Evolutionary conservation across 2,797 vertebrate species (phyloP).

Genomic region (Sarcoramphus papa): DNA sequence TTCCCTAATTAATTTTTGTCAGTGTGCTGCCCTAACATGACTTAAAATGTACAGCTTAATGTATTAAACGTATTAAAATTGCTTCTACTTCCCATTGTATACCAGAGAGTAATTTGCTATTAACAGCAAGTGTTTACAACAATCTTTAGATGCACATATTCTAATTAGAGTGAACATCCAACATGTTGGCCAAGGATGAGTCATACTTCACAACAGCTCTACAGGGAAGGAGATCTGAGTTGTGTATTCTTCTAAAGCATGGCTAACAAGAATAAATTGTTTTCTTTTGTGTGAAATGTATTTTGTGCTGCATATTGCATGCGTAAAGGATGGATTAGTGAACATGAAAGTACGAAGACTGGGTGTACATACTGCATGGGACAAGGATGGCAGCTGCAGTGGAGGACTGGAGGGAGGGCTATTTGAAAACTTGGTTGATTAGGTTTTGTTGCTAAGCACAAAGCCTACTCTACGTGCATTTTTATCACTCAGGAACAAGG

Average conservation of each 20-base stretch:
- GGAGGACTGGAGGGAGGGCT: not conserved
- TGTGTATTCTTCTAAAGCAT: conserved; percentile 25
- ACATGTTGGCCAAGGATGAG: conserved; percentile 23
- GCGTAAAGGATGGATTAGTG: not conserved
- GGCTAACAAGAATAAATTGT: not conserved
- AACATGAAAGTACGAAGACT: not conserved
- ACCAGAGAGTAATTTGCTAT: not conserved
- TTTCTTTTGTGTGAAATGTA: conserved; percentile 6
- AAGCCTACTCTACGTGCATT: conserved; percentile 48
- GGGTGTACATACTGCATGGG: not conserved
- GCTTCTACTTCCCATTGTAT: not conserved
- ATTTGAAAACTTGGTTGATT: conserved; percentile 12
- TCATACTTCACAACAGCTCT: conserved; percentile 23
- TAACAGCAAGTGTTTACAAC: conserved; percentile 16
- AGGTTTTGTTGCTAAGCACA: conserved; percentile 56
- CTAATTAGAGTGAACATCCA: conserved; percentile 51
- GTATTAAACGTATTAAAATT: not conserved
- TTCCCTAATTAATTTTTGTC: conserved; percentile 29
- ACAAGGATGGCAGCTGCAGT: not conserved
- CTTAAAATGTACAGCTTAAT: conserved; percentile 33
- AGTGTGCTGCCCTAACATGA: not conserved
- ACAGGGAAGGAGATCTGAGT: conserved; percentile 13
- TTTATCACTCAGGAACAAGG: conserved; percentile 51
- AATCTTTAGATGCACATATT: conserved; percentile 39
- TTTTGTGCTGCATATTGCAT: conserved; percentile 3